Base-by-base conservation (phyloP, 2,113 vertebrate genomes). In the Panthera tigris region DNA sequence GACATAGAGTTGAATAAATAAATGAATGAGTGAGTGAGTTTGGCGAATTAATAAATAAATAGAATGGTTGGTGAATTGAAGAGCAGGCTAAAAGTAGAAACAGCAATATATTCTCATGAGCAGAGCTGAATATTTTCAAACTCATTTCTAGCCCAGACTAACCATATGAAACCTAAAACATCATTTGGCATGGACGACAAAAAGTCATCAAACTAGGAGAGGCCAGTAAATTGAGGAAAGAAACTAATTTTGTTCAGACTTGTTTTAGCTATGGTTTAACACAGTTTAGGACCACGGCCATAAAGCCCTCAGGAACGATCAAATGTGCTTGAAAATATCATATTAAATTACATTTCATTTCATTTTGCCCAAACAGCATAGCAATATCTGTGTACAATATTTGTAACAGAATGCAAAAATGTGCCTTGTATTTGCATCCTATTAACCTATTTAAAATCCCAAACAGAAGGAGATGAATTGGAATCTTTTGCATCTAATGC, bases 331-430 rank as follows among this genome's bases (percentile, higher is more conserved):
- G 94, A 91, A 97, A 98, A 97, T 97, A 97, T 96, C 92, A 98
- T 93, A 98, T 98, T 97, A 97, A 98, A 98, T 97, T 98, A 97
- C 90, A 97, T 97, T 98, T 97, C 98, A 98, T 98, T 98, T 97
- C 88, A 93, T 97, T 97, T 98, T 86, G 23, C 96, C 97, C 97
- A 91, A 97, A 97, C 41, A 94, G 84, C 97, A 97, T 89, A 96
- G 95, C 89, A 96, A 96, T 95, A 91, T 97, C 91, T 97, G 92
- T 74, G 68, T 89, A 96, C 36, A 39, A 94, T 97, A 93, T 98
- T 96, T 96, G 95, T 96, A 97, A 96, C 92, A 93, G 94, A 96
- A 96, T 97, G 66, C 88, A 96, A 93, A 97, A 94, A 63, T 8
- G 57, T n/a, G 76, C n/a, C 63, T 97, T 86, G 73, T 88, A 95